Evolutionary conservation across 2,888 invertebrate species (phyloP), one percentile per base, ranked within the genome.

Genomic region (Lepeophtheirus nordmannii): DNA sequence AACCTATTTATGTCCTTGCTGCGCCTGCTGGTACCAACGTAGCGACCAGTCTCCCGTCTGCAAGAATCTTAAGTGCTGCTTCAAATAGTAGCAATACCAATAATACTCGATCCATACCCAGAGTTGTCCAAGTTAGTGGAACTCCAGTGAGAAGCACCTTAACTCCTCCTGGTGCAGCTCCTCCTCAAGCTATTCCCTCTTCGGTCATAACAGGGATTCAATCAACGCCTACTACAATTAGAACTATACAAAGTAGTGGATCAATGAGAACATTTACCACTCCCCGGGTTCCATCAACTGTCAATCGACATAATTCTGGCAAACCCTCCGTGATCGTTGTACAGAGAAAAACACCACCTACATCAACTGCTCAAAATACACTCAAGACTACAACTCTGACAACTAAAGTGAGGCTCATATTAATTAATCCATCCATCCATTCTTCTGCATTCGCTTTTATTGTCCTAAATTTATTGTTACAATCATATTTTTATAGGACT

Each of bases 371-470:
- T 46, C 53, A 46, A 46, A 46, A 17, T 17, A 14, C 53, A 17
- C 53, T 46, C 53, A 46, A 46, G 53, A 46, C 53, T 8, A 46
- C 53, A 46, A 46, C 53, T 46, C 53, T 46, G n/a, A 46, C 53
- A 17, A 46, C 53, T 14, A 46, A 46, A 46, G 53, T 46, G 17
- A 46, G 53, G 17, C 53, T 14, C 3, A 30, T 7, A 30, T 30
- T 7, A 46, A 46, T 17, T 17, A 5, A 46, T 46, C 8, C 2
- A 5, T 46, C 53, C 17, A 14, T 46, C 17, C n/a, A 46, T 46
- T 8, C 17, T 5, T 8, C n/a, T 46, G n/a, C n/a, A 2, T 46
- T 17, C 14, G 5, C 53, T 46, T n/a, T 46, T 5, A 14, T n/a
- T 46, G 53, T 8, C 8, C 53, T 46, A 46, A n/a, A 14, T 46